Base-by-base conservation (phyloP, 1,140 invertebrate genomes). In the Bombus consobrinus region DNA sequence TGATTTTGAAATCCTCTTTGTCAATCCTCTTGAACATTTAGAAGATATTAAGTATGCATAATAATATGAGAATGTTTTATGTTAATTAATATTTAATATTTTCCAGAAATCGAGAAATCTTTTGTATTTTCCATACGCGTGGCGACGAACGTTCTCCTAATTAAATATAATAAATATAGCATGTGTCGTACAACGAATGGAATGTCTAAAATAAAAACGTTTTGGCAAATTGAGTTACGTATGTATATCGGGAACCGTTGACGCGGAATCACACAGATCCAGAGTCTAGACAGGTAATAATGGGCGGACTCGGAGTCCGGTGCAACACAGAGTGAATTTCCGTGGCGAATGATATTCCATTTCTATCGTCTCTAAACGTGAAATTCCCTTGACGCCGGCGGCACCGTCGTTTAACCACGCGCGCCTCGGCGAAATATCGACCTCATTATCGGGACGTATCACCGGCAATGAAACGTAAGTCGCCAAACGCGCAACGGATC, bases 401-500 rank as follows among this genome's bases (percentile, higher is more conserved):
- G 12, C 59, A 28, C 28, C 59, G n/a, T 69, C 64, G 82, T 78
- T 84, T 78, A 84, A 84, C 64, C 82, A 57, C 64, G 64, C 75
- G 73, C 72, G 59, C 59, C n/a, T 4, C 25, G 32, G 28, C 41
- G 74, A 53, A 69, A 78, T 82, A 82, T 89, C 82, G 57, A 59
- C 79, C 86, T 75, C 79, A 87, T 87, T 87, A 87, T 87, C 62
- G 78, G 68, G 69, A 64, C 72, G 57, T 62, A 69, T 84, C 80
- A 66, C 74, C 75, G 59, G 76, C 75, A 75, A 59, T 59, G 43
- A 77, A 84, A 84, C 82, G 82, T 84, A 84, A 84, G 82, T 84
- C 82, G 82, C 83, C 78, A 81, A 85, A 81, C 83, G 83, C 83
- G 78, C 78, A 81, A 28, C 78, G 83, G 68, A 84, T 84, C 83